These are phyloP conservation scores for Aphelocoma coerulescens DNA, from an alignment of 2,113 vertebrate genomes.

Conservation along the genomic window DNA sequence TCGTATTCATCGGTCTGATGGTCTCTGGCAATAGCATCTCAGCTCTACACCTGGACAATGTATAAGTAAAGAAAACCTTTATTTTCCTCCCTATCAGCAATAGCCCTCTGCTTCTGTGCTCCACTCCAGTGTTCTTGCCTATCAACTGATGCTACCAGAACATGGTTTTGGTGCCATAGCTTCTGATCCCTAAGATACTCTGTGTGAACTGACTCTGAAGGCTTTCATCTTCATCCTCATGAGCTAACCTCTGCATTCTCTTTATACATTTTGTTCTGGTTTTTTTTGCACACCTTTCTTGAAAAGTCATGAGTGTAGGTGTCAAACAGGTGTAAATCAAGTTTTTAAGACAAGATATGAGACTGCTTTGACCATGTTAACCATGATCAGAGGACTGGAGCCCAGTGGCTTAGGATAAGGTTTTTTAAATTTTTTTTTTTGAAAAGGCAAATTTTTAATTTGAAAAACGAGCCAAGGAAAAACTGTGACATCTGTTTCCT, in stretches of 20 bases:
- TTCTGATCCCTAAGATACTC: not conserved
- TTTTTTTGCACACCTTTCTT: not conserved
- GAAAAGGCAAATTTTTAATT: not conserved
- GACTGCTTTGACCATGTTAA: not conserved
- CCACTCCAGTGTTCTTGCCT: not conserved
- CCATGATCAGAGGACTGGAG: not conserved
- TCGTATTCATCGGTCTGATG: conserved; percentile 68
- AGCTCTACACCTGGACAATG: conserved; percentile 76
- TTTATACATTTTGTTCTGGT: not conserved
- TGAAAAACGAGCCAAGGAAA: not conserved
- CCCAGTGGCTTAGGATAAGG: not conserved
- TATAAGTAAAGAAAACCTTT: conserved; percentile 76
- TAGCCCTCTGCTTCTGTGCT: conserved; percentile 4
- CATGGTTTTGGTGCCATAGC: not conserved
- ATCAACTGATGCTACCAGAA: not conserved
- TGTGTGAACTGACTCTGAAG: not conserved
- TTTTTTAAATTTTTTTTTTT: not conserved
- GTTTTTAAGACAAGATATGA: not conserved
- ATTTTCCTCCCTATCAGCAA: conserved; percentile 37
- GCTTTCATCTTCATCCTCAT: not conserved
- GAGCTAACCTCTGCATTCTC: not conserved
- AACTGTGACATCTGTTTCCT: not conserved
- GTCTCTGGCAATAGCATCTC: conserved; percentile 78
- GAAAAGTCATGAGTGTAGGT: not conserved
- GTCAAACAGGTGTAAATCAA: not conserved